A percentile compares a stretch with the other conserved stretches of the same genome.
Evolutionary conservation across 2,888 invertebrate genomes (phyloP).

Genomic region (Fragum whitleyi): DNA sequence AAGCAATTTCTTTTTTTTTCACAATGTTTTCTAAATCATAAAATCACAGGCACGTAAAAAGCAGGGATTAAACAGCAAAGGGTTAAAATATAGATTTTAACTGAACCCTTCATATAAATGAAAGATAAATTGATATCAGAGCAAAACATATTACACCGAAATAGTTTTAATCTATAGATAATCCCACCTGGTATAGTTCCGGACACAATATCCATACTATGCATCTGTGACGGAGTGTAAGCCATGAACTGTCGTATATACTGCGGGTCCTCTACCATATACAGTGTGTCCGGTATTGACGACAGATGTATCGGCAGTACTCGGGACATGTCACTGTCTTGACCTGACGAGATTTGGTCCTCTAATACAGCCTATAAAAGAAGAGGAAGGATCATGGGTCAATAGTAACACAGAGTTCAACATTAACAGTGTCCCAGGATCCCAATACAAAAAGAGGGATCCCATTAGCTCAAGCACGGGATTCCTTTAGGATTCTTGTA

Average conservation of each 20-base stretch:
- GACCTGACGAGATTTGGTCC: slow-evolving; percentile 91
- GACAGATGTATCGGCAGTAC: slow-evolving; percentile 88
- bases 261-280: slow-evolving; percentile 90
- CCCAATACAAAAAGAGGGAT: too few relatives aligned
- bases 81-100: too few relatives aligned
- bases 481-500: too few relatives aligned
- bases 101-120: too few relatives aligned
- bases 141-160: too few relatives aligned
- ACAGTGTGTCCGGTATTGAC: slow-evolving; percentile 95
- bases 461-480: too few relatives aligned
- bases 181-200: slow-evolving; percentile 83
- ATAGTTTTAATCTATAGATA: too few relatives aligned
- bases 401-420: neutral
- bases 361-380: slow-evolving; percentile 90
- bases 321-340: slow-evolving; percentile 89
- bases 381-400: neutral
- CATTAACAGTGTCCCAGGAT: neutral
- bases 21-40: too few relatives aligned
- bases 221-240: slow-evolving; percentile 66
- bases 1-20: too few relatives aligned
- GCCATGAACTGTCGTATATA: slow-evolving; percentile 69
- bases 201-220: slow-evolving; percentile 83
- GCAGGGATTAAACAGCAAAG: too few relatives aligned
- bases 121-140: too few relatives aligned
- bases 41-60: too few relatives aligned